Percentiles rank a stretch among this genome's conserved stretches.
These are phyloP conservation scores for Taeniopygia guttata DNA, from an alignment of 2,797 vertebrate species.

Conservation along the genomic window DNA sequence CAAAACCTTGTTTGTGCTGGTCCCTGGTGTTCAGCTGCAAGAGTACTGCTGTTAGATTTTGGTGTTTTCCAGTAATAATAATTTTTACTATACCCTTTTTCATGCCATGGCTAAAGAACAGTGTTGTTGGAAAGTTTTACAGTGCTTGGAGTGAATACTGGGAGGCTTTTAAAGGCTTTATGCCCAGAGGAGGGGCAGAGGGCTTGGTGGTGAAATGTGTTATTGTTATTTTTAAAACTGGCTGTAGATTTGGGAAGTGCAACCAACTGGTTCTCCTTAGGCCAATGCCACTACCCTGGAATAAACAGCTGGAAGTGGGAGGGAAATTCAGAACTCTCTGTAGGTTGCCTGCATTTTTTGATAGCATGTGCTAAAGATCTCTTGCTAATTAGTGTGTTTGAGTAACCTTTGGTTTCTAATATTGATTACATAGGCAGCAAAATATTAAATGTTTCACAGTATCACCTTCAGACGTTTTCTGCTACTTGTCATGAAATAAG, in stretches of 20 bases:
- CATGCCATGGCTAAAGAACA: rapidly evolving
- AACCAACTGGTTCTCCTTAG: background rate
- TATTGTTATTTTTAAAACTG: background rate
- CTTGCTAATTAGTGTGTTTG: background rate
- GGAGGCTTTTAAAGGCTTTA: background rate
- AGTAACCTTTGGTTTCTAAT: background rate
- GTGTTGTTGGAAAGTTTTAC: rapidly evolving
- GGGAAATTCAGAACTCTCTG: background rate
- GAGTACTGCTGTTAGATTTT: rapidly evolving
- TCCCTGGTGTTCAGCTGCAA: background rate
- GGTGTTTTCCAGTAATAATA: rapidly evolving
- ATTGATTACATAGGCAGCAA: background rate
- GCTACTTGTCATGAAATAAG: background rate
- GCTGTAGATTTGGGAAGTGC: background rate
- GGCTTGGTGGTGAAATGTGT: background rate
- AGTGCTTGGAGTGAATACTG: background rate
- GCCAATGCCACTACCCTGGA: background rate
- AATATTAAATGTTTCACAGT: background rate
- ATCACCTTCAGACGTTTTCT: background rate
- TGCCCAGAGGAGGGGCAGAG: background rate
- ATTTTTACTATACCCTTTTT: rapidly evolving
- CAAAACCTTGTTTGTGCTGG: rapidly evolving
- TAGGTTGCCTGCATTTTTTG: background rate
- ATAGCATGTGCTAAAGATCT: background rate
- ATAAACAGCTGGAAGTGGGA: background rate